Base-by-base conservation (phyloP, 1,140 invertebrate species). In the Heliconius hewitsoni region DNA sequence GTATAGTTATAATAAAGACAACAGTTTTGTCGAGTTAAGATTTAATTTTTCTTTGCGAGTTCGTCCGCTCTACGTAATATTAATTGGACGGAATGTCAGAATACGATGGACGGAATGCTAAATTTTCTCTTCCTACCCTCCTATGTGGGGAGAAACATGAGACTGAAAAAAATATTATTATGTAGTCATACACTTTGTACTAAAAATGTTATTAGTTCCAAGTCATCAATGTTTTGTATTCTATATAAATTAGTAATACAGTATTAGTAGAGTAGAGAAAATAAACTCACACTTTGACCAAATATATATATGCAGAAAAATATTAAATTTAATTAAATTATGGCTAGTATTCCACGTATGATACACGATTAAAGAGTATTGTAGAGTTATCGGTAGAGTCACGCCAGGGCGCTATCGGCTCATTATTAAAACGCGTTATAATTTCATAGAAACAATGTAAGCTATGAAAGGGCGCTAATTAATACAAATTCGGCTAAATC, bases 401-500 rank as follows among this genome's bases (percentile, higher is more conserved):
- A 66, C 60, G 60, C 23, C 60, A 66, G 9, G 11, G 8, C 60
- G 23, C 60, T 66, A 30, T 66, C 60, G 60, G 23, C 27, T 66
- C 60, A 30, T 66, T 66, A 66, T 66, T 66, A 30, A 66, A 66
- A 66, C 16, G 60, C 60, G 60, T 30, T 66, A 66, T 66, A 66
- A 66, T 66, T 66, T 66, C 60, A 60, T 66, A 66, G 60, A 66
- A 66, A 66, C 27, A 66, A 66, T 66, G 60, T 66, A 27, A 30
- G n/a, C 23, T 27, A 66, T 66, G 60, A 66, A 66, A 66, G 27
- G 60, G 60, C 60, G 60, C 27, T 66, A 66, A 66, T 66, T 66
- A 66, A 66, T 66, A 66, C 60, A 66, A 66, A 66, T 66, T 66
- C 60, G 60, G 60, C 23, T 16, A 66, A 66, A 66, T 66, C 60